Conservation (phyloP, 2,113 vertebrate species). For the Erythrocebus patas region DNA sequence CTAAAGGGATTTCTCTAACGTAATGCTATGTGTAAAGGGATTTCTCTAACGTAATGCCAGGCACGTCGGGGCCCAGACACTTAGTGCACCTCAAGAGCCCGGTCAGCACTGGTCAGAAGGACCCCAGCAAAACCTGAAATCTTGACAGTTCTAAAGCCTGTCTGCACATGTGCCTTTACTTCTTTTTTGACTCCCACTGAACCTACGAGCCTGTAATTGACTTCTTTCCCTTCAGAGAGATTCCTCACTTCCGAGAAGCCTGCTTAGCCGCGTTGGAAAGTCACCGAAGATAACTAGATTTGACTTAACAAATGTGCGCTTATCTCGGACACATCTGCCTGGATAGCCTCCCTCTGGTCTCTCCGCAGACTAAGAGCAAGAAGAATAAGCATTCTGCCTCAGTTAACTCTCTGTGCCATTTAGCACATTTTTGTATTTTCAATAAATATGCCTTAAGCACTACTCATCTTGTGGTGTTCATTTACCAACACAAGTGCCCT, state of each 20-base stretch:
- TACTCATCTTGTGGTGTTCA: neutral
- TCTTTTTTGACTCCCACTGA: neutral
- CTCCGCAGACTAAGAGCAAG: neutral
- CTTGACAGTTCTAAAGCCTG: neutral
- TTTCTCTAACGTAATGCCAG: neutral
- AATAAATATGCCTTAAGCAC: neutral
- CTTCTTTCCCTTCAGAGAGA: neutral
- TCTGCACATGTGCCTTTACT: neutral
- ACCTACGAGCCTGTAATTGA: neutral
- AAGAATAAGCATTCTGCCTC: neutral
- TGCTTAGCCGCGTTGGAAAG: neutral
- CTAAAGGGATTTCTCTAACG: neutral
- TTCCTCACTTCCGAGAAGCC: neutral
- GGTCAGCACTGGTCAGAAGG: neutral
- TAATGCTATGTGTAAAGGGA: neutral
- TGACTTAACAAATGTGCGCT: neutral
- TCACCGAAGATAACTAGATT: neutral
- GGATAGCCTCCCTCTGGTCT: neutral
- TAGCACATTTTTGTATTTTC: neutral
- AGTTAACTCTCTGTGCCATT: too few relatives aligned
- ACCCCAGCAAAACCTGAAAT: neutral
- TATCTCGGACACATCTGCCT: neutral
- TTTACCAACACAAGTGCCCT: neutral
- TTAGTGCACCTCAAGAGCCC: neutral
- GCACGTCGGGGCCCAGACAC: neutral